These are phyloP conservation scores for Heteronetta atricapilla DNA, from an alignment of 2,113 vertebrate genomes.

Conservation along the genomic window DNA sequence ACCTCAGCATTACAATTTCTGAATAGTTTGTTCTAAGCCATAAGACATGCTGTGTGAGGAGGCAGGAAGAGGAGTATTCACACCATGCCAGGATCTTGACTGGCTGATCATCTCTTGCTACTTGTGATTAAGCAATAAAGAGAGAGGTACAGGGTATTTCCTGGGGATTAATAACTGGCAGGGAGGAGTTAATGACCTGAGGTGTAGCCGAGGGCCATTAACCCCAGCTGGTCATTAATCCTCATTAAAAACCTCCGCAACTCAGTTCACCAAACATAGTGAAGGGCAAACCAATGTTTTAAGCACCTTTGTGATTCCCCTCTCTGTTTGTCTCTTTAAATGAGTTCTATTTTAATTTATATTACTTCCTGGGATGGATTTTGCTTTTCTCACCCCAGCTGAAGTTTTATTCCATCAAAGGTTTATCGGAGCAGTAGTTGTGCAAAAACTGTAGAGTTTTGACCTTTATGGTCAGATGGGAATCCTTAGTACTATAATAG, in stretches of 20 bases:
- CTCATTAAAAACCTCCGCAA: conserved; percentile 58
- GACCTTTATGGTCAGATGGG: neutral
- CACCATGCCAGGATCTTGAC: neutral
- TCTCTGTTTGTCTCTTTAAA: neutral
- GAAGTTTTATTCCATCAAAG: neutral
- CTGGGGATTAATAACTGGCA: conserved; percentile 55
- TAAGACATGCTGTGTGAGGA: neutral
- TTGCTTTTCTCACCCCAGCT: neutral
- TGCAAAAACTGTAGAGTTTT: neutral
- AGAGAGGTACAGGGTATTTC: conserved; percentile 25
- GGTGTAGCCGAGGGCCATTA: conserved; percentile 59
- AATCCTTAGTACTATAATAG: neutral
- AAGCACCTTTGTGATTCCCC: neutral
- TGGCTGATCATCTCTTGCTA: conserved; percentile 23
- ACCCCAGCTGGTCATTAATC: conserved; percentile 58
- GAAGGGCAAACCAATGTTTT: conserved; percentile 42
- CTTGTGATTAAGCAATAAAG: conserved; percentile 45
- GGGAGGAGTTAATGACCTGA: conserved; percentile 65
- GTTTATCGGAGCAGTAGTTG: neutral
- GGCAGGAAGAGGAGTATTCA: neutral
- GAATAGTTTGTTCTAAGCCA: neutral
- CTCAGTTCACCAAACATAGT: neutral
- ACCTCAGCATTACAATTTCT: neutral
- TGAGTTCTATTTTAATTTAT: conserved; percentile 1
- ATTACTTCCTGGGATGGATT: neutral